Conservation (phyloP, 2,113 vertebrate genomes). For the Hippocampus comes region DNA sequence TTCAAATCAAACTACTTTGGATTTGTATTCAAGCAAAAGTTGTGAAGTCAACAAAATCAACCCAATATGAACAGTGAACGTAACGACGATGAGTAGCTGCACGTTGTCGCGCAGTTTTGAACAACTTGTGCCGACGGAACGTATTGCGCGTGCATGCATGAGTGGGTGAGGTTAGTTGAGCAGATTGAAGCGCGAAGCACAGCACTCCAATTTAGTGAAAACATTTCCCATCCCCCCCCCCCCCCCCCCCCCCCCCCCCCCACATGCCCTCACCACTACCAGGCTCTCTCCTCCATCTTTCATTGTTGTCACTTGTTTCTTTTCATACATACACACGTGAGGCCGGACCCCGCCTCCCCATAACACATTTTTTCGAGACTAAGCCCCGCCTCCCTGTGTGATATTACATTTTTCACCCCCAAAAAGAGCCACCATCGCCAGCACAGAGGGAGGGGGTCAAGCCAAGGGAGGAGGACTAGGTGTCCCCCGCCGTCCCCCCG, state of each 20-base stretch:
- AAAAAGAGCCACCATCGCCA: slow-evolving; percentile 44
- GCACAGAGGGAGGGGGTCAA: slow-evolving; percentile 25
- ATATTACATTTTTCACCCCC: slow-evolving; percentile 62
- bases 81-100: neutral
- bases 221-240: slow-evolving; percentile 29
- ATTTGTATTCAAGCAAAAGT: too few relatives aligned
- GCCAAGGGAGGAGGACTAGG: slow-evolving; percentile 58
- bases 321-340: slow-evolving; percentile 43
- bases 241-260: neutral
- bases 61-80: too few relatives aligned
- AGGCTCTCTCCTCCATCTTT: slow-evolving; percentile 38
- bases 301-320: slow-evolving; percentile 71
- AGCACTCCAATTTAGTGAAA: slow-evolving; percentile 79
- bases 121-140: neutral
- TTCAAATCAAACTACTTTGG: too few relatives aligned
- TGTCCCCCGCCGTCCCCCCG: slow-evolving; percentile 48
- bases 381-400: slow-evolving; percentile 29
- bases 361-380: neutral
- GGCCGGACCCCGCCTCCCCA: neutral
- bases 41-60: too few relatives aligned
- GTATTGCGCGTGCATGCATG: neutral
- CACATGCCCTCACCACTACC: neutral
- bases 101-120: neutral
- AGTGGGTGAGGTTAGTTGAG: slow-evolving; percentile 58
- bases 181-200: slow-evolving; percentile 72